These are phyloP conservation scores for Salvelinus namaycush DNA, from an alignment of 2,113 vertebrate genomes.

Conservation along the genomic window DNA sequence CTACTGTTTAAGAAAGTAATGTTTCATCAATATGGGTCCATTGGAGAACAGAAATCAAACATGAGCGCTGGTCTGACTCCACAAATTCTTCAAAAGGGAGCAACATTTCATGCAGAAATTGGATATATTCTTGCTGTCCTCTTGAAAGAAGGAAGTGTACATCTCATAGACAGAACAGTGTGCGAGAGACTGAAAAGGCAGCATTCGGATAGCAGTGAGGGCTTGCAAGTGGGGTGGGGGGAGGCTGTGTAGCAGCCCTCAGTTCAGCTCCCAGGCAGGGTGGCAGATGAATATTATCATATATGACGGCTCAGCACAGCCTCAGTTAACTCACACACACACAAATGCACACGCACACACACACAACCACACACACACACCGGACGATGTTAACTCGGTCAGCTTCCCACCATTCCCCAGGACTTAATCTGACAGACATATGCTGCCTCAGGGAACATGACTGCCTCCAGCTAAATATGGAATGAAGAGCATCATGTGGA, in stretches of 20 bases:
- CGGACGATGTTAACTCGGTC: slow-evolving; percentile 14
- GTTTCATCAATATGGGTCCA: neutral
- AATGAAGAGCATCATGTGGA: slow-evolving; percentile 5
- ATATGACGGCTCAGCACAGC: slow-evolving; percentile 23
- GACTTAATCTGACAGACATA: slow-evolving; percentile 39
- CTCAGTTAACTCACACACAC: neutral
- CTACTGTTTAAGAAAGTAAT: neutral
- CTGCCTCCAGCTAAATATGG: slow-evolving; percentile 27
- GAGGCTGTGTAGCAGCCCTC: neutral
- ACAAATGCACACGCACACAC: too few relatives aligned
- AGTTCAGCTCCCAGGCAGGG: neutral
- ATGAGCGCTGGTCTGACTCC: neutral
- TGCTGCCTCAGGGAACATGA: slow-evolving; percentile 22
- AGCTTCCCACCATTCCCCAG: slow-evolving; percentile 18
- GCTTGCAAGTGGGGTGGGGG: neutral
- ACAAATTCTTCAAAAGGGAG: neutral
- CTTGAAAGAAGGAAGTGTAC: slow-evolving; percentile 18
- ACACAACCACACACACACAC: neutral
- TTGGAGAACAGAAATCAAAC: neutral
- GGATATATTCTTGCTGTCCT: neutral
- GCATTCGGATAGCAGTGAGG: neutral
- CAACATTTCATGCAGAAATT: neutral
- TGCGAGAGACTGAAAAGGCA: neutral
- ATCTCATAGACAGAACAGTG: neutral
- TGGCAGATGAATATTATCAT: slow-evolving; percentile 24